A percentile compares a stretch with the other conserved stretches of the same genome.
Conservation (phyloP, 2,797 vertebrate species). For the Buceros bicornis region DNA sequence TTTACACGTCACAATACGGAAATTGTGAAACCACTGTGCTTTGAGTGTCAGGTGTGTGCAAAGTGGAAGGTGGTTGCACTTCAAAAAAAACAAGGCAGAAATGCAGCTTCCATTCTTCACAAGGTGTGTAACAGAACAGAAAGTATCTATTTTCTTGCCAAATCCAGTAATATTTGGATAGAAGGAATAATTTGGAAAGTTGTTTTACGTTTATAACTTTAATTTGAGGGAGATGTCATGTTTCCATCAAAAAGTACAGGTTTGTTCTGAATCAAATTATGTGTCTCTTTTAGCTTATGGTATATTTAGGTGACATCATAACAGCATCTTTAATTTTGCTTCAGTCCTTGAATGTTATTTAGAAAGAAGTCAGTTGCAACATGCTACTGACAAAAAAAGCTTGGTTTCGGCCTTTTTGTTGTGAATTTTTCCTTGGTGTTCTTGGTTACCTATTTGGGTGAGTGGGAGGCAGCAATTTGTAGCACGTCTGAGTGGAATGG, state of each 20-base stretch:
- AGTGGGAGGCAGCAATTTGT: background rate
- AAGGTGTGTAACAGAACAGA: background rate
- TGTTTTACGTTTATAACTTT: background rate
- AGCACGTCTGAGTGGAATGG: background rate
- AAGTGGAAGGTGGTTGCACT: background rate
- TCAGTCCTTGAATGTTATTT: background rate
- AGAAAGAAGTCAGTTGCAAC: background rate
- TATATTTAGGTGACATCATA: background rate
- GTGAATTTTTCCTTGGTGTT: background rate
- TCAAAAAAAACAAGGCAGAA: background rate
- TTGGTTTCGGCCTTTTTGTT: background rate
- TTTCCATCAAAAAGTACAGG: background rate
- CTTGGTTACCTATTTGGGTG: background rate
- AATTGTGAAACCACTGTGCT: background rate
- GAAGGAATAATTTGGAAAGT: background rate
- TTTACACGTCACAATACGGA: background rate
- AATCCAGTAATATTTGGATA: background rate
- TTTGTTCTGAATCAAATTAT: background rate
- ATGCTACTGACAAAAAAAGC: background rate
- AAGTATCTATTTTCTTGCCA: background rate
- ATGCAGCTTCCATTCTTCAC: background rate
- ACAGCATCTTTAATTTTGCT: background rate
- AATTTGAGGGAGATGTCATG: background rate
- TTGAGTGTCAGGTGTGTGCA: background rate
- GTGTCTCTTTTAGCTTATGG: background rate